A percentile compares a stretch with the other conserved stretches of the same genome.
Conservation (phyloP, 1,140 invertebrate species). For the Hyles euphorbiae region DNA sequence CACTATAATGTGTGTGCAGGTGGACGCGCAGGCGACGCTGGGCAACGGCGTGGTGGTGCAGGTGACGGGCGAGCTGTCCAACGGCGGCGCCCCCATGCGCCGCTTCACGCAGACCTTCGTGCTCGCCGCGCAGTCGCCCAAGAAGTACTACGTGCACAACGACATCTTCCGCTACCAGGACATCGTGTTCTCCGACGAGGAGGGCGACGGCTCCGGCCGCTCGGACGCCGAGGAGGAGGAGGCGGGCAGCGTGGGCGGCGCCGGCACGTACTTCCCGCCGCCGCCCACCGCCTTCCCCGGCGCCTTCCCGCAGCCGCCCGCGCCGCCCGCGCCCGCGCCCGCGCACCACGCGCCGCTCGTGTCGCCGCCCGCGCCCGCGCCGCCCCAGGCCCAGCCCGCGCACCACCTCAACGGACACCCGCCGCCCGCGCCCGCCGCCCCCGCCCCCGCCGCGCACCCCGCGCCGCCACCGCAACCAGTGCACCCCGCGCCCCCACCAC, state of each 20-base stretch:
- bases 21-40: slow-evolving; percentile 92
- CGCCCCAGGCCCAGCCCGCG: slow-evolving; percentile 31
- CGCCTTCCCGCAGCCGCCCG: slow-evolving; percentile 39
- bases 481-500: slow-evolving; percentile 32
- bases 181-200: slow-evolving; percentile 87
- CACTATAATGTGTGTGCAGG: slow-evolving; percentile 61
- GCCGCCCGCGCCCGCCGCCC: slow-evolving; percentile 38
- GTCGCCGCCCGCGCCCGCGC: slow-evolving; percentile 27
- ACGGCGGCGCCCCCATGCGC: slow-evolving; percentile 96
- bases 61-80: slow-evolving; percentile 97
- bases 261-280: slow-evolving; percentile 48
- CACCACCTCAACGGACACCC: slow-evolving; percentile 66
- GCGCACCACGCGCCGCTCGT: slow-evolving; percentile 44
- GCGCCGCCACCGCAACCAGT: slow-evolving; percentile 51
- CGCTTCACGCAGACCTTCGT: slow-evolving; percentile 99
- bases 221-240: slow-evolving; percentile 79
- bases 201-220: slow-evolving; percentile 77
- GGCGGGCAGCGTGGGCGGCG: slow-evolving; percentile 20
- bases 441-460: slow-evolving; percentile 17
- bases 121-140: slow-evolving; percentile 93
- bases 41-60: slow-evolving; percentile 97
- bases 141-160: slow-evolving; percentile 98
- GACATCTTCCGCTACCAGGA: slow-evolving; percentile 99
- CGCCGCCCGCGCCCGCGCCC: slow-evolving; percentile 43
- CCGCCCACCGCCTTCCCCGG: slow-evolving; percentile 33